Base-by-base conservation (phyloP, 1,140 invertebrate genomes). In the Drosophila murphyi region DNA sequence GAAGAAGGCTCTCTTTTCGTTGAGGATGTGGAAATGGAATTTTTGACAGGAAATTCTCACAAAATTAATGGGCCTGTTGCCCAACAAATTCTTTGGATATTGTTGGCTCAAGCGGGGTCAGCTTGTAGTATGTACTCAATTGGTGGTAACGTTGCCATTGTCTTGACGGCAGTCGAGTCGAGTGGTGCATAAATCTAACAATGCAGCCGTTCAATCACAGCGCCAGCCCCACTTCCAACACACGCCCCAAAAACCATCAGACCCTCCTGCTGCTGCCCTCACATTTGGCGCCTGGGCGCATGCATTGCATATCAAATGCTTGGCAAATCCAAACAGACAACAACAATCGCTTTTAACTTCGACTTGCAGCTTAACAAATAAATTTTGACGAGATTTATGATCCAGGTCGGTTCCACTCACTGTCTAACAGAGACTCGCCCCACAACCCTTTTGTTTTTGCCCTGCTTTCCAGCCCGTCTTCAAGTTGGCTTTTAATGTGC, bases 351-450 rank as follows among this genome's bases (percentile, higher is more conserved):
- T 20, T 64, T 56, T 51, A 59, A 35, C 72, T 79, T 76, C 73
- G 73, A 74, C 73, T 71, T 72, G 78, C 74, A 86, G 79, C 77
- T 77, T 77, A 80, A 77, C 80, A 82, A 82, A 86, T 86, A 86
- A 88, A 86, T 86, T 86, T 65, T 76, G 68, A 64, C 20, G 80
- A 88, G 82, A 86, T 86, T 86, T 86, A 87, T 88, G 82, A 72
- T 59, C 39, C 69, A 64, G 67, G 45, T 75, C 59, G 20, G 60
- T 63, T 50, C 45, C 59, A 75, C 60, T 79, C 39, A 62, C 45
- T 20, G 39, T 72, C 62, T 59, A 67, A 50, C 34, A 37, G 52
- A 35, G 10, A 62, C 20, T 43, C 72, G 50, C 51, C 56, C 28
- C n/a, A 12, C 20, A 41, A 32, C 37, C 51, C 0, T 43, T 62